These are phyloP conservation scores for Eulemur coronatus DNA, from an alignment of 2,797 vertebrate genomes.

Conservation along the genomic window DNA sequence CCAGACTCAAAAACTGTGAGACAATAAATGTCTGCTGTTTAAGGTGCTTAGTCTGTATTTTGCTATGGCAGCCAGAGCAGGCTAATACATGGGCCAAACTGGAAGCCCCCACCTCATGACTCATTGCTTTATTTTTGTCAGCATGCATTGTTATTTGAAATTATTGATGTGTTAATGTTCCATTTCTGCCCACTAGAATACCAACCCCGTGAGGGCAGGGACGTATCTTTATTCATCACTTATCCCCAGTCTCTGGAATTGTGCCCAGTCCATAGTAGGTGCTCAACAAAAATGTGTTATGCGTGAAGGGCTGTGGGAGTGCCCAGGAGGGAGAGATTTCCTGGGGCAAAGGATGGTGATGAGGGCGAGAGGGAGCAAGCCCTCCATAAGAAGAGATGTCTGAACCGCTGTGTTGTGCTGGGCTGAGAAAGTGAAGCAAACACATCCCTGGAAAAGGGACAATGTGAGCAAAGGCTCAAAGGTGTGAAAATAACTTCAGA, in stretches of 20 bases:
- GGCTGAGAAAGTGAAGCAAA: not conserved
- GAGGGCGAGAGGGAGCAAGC: not conserved
- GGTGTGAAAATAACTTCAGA: not conserved
- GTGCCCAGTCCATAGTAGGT: not conserved
- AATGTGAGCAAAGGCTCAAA: not conserved
- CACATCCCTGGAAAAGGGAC: not conserved
- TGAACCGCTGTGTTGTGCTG: fast-evolving
- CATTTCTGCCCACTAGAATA: not conserved
- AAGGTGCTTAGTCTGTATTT: not conserved
- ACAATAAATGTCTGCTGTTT: not conserved
- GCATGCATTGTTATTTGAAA: not conserved
- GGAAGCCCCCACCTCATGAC: too few relatives aligned
- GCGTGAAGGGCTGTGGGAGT: not conserved
- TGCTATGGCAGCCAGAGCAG: too few relatives aligned
- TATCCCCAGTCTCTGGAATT: not conserved
- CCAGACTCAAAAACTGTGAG: not conserved
- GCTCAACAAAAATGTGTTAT: not conserved
- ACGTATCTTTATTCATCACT: not conserved
- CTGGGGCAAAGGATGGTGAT: not conserved
- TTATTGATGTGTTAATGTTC: not conserved
- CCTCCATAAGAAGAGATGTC: not conserved
- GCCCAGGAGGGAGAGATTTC: not conserved
- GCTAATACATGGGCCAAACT: not conserved
- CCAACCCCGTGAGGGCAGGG: not conserved
- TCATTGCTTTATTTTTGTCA: not conserved